Evolutionary conservation across 2,797 vertebrate genomes (phyloP).

Genomic region (Gallinago stenura): DNA sequence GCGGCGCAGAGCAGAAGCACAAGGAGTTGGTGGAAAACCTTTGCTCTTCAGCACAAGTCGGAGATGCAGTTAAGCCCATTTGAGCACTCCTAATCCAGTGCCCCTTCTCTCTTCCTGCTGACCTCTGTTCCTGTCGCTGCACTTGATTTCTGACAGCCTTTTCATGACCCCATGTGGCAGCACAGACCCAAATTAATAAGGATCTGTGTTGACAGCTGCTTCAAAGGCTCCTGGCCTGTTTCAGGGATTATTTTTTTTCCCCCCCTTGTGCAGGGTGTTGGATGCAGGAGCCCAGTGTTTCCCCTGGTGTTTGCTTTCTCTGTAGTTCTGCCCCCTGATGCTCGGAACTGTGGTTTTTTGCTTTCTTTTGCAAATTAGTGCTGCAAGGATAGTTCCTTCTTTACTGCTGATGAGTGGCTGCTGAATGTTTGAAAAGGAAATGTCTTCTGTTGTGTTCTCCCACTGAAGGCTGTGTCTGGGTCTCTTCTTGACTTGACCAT

Average conservation of each 20-base stretch:
- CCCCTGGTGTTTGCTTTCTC: neutral
- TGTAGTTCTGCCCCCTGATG: neutral
- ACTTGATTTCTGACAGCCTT: conserved; percentile 35
- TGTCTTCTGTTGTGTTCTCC: neutral
- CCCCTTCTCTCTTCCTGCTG: neutral
- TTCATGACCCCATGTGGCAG: neutral
- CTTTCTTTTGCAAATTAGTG: conserved; percentile 6
- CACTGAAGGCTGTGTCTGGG: neutral
- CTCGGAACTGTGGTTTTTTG: neutral
- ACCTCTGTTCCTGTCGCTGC: conserved; percentile 12
- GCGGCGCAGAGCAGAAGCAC: neutral
- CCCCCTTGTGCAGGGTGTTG: neutral
- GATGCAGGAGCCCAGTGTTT: neutral
- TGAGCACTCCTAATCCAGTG: neutral
- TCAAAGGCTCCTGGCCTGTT: conserved; percentile 2
- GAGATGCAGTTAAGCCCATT: neutral
- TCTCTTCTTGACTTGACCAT: neutral
- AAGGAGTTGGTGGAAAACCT: neutral
- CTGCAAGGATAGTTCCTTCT: neutral
- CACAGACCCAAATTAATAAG: conserved; percentile 39
- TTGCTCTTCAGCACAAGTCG: neutral
- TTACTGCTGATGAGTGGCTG: neutral
- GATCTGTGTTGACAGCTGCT: conserved; percentile 28
- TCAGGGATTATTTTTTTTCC: neutral
- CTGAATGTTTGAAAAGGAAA: neutral